Evolutionary conservation across 2,888 invertebrate species (phyloP), one percentile per base, ranked within the genome.

Genomic region (Clistopyga incitator): DNA sequence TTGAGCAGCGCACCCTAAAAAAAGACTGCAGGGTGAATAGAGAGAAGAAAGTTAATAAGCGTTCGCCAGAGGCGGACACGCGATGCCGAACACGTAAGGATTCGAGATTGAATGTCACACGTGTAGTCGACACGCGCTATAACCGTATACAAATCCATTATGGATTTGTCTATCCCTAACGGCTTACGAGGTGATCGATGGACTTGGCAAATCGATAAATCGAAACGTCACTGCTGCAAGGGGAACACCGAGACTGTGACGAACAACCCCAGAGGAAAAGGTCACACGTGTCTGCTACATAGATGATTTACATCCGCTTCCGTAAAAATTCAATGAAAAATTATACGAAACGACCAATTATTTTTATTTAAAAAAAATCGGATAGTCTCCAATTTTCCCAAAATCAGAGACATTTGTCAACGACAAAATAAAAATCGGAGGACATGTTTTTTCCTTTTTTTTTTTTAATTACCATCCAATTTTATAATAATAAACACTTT

Each of bases 161-260:
- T 84, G 78, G 80, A 84, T 81, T 70, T 74, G 74, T 64, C 61
- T 47, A 45, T 68, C 72, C 64, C 64, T 56, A 74, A 71, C 74
- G 70, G 38, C 61, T 54, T 45, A 47, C 64, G 77, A 23, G n/a
- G 61, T 83, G 83, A 83, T 83, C 67, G 80, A 83, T 83, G 79
- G 67, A 59, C 72, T 83, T 82, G 47, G 78, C 47, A 70, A 82
- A 82, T 78, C 82, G 75, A 82, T 82, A 83, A 83, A 83, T 75
- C 72, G 68, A 61, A 52, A 68, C 67, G 76, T 23, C 42, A 52
- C 42, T 42, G 68, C 38, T n/a, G n/a, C n/a, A n/a, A n/a, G 56
- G 38, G 54, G 45, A 23, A 13, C 45, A 64, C 50, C 20, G 59
- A n/a, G 29, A 50, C 56, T 18, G 34, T 34, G 47, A 29, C 20